A percentile compares a stretch with the other conserved stretches of the same genome.
phyloP scores from a whole-genome alignment of 2,888 invertebrate genomes.

The Synergus umbraculus region DNA sequence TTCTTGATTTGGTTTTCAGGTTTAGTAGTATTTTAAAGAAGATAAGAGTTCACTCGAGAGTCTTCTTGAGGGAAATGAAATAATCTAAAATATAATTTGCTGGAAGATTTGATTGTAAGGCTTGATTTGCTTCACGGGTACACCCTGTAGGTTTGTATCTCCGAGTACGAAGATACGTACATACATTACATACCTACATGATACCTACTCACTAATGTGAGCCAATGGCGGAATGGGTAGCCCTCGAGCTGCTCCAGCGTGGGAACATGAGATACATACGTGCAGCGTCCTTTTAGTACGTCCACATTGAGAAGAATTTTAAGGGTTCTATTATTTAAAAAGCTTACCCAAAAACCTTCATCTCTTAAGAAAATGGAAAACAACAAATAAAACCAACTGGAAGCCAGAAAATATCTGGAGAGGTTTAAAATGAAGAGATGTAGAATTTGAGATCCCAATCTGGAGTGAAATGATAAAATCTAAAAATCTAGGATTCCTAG shows the following conservation, averaged over 20 bases:
- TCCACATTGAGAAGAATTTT: constrained; percentile 50
- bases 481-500: constrained; percentile 9
- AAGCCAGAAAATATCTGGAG: not conserved
- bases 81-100: constrained; percentile 22
- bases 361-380: not conserved
- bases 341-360: not conserved
- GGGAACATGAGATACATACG: constrained; percentile 68
- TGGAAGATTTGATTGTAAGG: constrained; percentile 46
- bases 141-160: constrained; percentile 65
- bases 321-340: not conserved
- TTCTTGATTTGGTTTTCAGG: not conserved
- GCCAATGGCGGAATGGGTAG: constrained; percentile 72
- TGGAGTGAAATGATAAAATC: constrained; percentile 1
- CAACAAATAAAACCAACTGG: not conserved
- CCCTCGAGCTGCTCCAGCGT: constrained; percentile 72
- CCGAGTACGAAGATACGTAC: constrained; percentile 66
- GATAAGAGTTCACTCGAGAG: not conserved
- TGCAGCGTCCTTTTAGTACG: constrained; percentile 61
- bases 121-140: constrained; percentile 63
- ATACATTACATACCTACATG: constrained; percentile 63
- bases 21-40: not conserved
- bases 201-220: constrained; percentile 64
- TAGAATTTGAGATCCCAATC: not conserved
- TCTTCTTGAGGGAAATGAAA: not conserved
- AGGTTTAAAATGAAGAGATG: too few relatives aligned